Evolutionary conservation across 1,140 invertebrate species (phyloP).

Genomic region (Carposina sasakii): DNA sequence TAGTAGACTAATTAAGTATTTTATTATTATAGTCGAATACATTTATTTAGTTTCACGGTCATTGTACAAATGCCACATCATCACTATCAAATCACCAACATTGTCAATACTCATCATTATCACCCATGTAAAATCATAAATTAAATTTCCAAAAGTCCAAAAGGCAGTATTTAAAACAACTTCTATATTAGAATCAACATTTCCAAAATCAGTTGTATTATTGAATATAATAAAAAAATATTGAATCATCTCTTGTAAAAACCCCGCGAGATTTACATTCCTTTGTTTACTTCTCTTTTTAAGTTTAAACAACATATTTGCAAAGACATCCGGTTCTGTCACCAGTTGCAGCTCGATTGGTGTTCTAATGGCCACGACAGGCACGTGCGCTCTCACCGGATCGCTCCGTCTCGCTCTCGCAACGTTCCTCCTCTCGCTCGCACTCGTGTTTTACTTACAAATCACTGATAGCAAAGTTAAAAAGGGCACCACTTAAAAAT

Average conservation of each 20-base stretch:
- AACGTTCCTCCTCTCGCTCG: constrained; percentile 47
- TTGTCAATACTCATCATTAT: constrained; percentile 2
- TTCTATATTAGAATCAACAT: too few species aligned
- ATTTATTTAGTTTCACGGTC: too few species aligned
- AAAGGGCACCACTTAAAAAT: too few species aligned
- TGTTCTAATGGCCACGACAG: constrained; percentile 34
- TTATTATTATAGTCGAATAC: too few species aligned
- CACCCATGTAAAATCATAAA: constrained; percentile 7
- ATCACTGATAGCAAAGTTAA: constrained; percentile 19
- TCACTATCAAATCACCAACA: neutral
- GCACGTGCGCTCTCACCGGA: constrained; percentile 39
- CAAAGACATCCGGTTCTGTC: too few species aligned
- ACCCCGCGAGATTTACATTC: too few species aligned
- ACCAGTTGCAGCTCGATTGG: constrained; percentile 42
- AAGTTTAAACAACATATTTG: too few species aligned
- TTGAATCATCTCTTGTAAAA: too few species aligned
- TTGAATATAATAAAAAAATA: too few species aligned
- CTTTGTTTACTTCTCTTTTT: too few species aligned
- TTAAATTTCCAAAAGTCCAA: constrained; percentile 37
- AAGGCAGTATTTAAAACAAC: constrained; percentile 65
- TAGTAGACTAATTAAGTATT: too few species aligned
- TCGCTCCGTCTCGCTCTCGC: constrained; percentile 57
- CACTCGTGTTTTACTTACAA: constrained; percentile 40
- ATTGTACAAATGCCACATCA: neutral
- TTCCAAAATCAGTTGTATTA: too few species aligned